These are phyloP conservation scores for Diorhabda elongata DNA, from an alignment of 1,140 invertebrate genomes.

Conservation along the genomic window DNA sequence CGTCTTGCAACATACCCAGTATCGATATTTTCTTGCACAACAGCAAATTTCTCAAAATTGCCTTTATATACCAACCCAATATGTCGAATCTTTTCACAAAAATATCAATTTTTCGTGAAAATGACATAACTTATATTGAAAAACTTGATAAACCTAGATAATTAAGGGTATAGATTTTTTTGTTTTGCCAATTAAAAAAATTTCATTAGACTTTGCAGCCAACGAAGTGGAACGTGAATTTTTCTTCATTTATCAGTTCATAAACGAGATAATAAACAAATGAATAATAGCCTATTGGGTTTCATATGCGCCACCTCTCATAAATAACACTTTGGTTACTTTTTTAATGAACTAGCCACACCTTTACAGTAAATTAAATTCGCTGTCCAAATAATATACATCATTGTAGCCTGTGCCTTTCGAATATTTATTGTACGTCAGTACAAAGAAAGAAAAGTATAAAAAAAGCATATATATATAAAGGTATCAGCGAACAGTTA, in stretches of 20 bases:
- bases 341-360: constrained; percentile 22
- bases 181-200: no score
- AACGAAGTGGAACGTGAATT: not conserved
- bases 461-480: not conserved
- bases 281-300: constrained; percentile 22
- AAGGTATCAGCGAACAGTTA: not conserved
- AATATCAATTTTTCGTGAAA: no score
- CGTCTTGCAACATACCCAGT: no score
- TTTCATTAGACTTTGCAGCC: not conserved
- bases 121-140: no score
- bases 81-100: no score
- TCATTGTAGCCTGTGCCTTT: not conserved
- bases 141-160: no score
- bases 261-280: constrained; percentile 19
- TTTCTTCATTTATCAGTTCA: not conserved
- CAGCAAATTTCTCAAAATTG: no score
- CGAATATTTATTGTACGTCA: not conserved
- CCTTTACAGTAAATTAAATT: constrained; percentile 21
- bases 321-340: constrained; percentile 21
- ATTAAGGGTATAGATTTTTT: no score
- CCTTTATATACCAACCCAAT: no score
- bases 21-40: no score
- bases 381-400: constrained; percentile 20
- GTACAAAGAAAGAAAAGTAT: not conserved
- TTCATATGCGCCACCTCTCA: constrained; percentile 17